Evolutionary conservation across 1,140 invertebrate species (phyloP).

Genomic region (Hyphantria cunea): DNA sequence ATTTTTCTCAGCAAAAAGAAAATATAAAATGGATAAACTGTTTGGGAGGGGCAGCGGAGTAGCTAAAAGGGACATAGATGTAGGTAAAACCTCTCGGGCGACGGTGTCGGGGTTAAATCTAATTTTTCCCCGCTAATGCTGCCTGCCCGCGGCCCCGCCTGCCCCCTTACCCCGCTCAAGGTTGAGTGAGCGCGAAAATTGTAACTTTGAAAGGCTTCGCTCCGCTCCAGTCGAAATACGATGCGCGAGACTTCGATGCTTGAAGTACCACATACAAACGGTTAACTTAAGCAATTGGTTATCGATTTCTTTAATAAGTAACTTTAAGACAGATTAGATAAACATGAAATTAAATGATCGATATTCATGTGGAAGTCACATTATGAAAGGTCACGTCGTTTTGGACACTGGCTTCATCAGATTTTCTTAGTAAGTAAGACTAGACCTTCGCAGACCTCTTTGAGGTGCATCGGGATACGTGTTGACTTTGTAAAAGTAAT

Average conservation of each 20-base stretch:
- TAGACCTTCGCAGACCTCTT: too few relatives aligned
- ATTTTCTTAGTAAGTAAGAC: too few relatives aligned
- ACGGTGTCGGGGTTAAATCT: conserved; percentile 72
- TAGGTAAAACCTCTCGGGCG: conserved; percentile 50
- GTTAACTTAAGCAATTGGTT: conserved; percentile 18
- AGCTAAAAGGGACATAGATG: conserved; percentile 48
- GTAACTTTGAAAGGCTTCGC: conserved; percentile 48
- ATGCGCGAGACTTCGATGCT: background rate
- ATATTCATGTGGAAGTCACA: too few relatives aligned
- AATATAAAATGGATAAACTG: conserved; percentile 66
- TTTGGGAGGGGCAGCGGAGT: conserved; percentile 48
- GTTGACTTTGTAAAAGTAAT: too few relatives aligned
- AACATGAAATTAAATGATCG: too few relatives aligned
- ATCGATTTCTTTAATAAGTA: conserved; percentile 3
- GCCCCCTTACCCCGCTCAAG: conserved; percentile 47
- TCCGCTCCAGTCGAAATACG: conserved; percentile 27
- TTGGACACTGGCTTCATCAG: too few relatives aligned
- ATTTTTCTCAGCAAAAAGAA: conserved; percentile 41
- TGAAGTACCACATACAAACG: conserved; percentile 8
- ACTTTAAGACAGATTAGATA: background rate
- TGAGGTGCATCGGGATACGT: too few relatives aligned
- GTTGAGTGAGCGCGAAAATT: conserved; percentile 73
- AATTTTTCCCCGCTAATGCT: conserved; percentile 74
- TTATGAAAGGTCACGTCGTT: too few relatives aligned
- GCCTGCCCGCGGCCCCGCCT: conserved; percentile 27